Percentiles rank a stretch among this genome's conserved stretches.
phyloP scores from a whole-genome alignment of 2,888 invertebrate species.

The Platerodrilus igneus region DNA sequence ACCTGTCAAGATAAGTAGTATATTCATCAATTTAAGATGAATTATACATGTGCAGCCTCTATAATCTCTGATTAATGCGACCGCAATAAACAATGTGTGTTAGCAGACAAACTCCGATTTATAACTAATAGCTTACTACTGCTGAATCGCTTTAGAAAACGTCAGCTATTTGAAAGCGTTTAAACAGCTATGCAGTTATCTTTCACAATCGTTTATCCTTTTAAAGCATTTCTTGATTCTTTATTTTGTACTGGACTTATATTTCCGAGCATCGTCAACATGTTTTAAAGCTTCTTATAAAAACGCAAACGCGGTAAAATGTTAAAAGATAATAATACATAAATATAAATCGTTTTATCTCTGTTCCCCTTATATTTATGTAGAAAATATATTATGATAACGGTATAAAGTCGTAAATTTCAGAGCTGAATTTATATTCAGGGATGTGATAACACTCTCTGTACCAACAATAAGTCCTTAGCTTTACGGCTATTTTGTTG shows the following conservation, averaged over 20 bases:
- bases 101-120: constrained; percentile 24
- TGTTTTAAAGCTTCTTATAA: constrained; percentile 16
- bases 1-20: no score
- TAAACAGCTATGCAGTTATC: constrained; percentile 28
- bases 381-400: constrained; percentile 26
- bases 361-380: constrained; percentile 26
- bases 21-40: no score
- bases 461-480: constrained; percentile 23
- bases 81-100: constrained; percentile 28
- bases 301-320: constrained; percentile 26
- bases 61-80: constrained; percentile 28
- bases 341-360: constrained; percentile 30
- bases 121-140: constrained; percentile 27
- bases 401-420: constrained; percentile 27
- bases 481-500: constrained; percentile 22
- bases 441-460: constrained; percentile 26
- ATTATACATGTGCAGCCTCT: no score
- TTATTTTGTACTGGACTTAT: constrained; percentile 2
- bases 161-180: constrained; percentile 28
- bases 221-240: constrained; percentile 24
- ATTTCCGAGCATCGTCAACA: constrained; percentile 1
- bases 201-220: constrained; percentile 30
- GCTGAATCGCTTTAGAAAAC: constrained; percentile 27
- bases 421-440: constrained; percentile 27
- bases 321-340: constrained; percentile 26